phyloP scores from a whole-genome alignment of 92 coral and sea anemone species.

The Palythoa heliodiscus region DNA sequence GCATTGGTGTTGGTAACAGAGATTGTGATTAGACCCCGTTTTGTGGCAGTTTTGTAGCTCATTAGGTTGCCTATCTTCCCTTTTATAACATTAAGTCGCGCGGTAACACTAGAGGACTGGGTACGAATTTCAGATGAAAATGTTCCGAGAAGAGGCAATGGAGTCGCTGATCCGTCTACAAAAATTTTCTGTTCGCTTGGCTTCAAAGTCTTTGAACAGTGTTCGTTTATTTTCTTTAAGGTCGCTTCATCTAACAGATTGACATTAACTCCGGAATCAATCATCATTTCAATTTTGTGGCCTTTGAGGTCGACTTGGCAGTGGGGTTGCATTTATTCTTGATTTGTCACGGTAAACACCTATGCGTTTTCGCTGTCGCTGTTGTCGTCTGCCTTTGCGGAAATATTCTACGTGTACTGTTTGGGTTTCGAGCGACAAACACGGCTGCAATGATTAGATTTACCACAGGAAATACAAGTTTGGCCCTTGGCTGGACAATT shows the following conservation, averaged over 20 bases:
- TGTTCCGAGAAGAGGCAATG: conserved; percentile 62
- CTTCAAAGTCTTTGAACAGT: conserved; percentile 24
- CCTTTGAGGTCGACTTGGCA: conserved; percentile 40
- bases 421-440: conserved; percentile 13
- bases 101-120: conserved; percentile 49
- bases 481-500: conserved; percentile 9
- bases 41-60: conserved; percentile 54
- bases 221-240: conserved; percentile 28
- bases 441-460: neutral
- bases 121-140: conserved; percentile 43
- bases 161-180: conserved; percentile 54
- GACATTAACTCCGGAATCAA: conserved; percentile 58
- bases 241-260: conserved; percentile 59
- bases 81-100: neutral
- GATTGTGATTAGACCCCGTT: conserved; percentile 49
- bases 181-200: conserved; percentile 47
- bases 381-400: neutral
- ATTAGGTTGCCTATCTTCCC: neutral
- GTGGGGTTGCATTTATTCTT: no score
- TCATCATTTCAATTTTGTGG: conserved; percentile 48
- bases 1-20: conserved; percentile 40
- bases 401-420: neutral
- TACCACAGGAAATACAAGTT: conserved; percentile 23
- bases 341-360: no score
- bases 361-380: neutral